These are phyloP conservation scores for Eugnorisma glareosa DNA, from an alignment of 2,888 invertebrate species.

Conservation along the genomic window DNA sequence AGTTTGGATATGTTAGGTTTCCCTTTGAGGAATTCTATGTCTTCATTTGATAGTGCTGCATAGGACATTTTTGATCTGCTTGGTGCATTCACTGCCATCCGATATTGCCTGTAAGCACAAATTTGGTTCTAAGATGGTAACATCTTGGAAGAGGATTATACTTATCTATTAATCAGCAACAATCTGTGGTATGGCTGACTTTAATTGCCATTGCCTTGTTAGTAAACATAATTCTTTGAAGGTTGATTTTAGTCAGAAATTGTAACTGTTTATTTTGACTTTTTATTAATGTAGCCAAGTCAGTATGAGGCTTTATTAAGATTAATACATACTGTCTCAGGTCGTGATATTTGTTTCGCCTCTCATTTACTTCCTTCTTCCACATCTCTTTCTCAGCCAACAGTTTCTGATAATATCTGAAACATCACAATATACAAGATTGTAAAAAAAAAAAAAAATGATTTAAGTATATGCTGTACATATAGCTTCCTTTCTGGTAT, in stretches of 20 bases:
- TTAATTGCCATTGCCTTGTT: not conserved
- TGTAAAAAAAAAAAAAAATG: not conserved
- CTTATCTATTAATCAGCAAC: not conserved
- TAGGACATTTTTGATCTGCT: constrained; percentile 81
- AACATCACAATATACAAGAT: constrained; percentile 45
- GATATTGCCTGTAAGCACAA: constrained; percentile 80
- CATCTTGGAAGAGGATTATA: not conserved
- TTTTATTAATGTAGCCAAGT: not conserved
- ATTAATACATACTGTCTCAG: constrained; percentile 80
- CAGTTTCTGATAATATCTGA: constrained; percentile 81
- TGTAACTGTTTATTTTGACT: not conserved
- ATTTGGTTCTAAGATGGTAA: not conserved
- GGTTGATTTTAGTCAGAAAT: not conserved
- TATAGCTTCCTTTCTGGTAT: not conserved
- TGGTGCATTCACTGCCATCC: constrained; percentile 78
- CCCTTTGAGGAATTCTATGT: constrained; percentile 84
- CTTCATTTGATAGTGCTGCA: constrained; percentile 82
- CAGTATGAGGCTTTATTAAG: not conserved
- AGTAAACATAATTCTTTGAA: not conserved
- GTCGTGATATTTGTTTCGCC: constrained; percentile 84
- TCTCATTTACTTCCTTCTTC: constrained; percentile 84
- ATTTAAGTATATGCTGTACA: no score
- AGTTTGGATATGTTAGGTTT: constrained; percentile 83
- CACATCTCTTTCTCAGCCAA: constrained; percentile 84
- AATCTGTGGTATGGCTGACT: not conserved